Conservation (phyloP, 2,888 invertebrate species). For the Osedax frankpressi region DNA sequence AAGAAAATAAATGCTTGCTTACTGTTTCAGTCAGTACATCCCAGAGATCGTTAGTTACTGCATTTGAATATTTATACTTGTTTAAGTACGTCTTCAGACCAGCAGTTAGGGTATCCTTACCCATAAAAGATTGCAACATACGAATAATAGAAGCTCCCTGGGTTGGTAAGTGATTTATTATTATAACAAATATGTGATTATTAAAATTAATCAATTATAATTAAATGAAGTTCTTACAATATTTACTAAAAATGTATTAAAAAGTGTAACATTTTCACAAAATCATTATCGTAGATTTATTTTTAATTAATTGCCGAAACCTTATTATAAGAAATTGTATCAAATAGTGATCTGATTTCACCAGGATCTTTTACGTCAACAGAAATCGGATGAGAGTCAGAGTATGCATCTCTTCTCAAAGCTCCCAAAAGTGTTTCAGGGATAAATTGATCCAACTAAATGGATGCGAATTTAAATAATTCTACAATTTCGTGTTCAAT, state of each 20-base stretch:
- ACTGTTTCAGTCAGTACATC: slow-evolving; percentile 58
- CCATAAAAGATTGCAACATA: slow-evolving; percentile 33
- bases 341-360: slow-evolving; percentile 81
- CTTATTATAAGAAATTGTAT: slow-evolving; percentile 78
- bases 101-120: slow-evolving; percentile 54
- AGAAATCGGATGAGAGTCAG: slow-evolving; percentile 78
- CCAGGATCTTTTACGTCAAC: slow-evolving; percentile 72
- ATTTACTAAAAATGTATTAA: too few species aligned
- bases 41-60: slow-evolving; percentile 72
- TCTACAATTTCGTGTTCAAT: too few species aligned
- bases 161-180: too few species aligned
- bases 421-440: slow-evolving; percentile 46
- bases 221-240: too few species aligned
- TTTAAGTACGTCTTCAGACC: slow-evolving; percentile 55
- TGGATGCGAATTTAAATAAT: too few species aligned
- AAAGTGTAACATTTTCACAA: too few species aligned
- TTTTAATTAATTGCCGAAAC: too few species aligned
- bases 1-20: too few species aligned
- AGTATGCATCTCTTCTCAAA: slow-evolving; percentile 61
- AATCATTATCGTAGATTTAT: too few species aligned
- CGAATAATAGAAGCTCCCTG: slow-evolving; percentile 29
- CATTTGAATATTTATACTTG: slow-evolving; percentile 58
- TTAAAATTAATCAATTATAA: too few species aligned
- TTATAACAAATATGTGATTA: too few species aligned
- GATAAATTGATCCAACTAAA: not conserved